Evolutionary conservation across 2,888 invertebrate species (phyloP).

Genomic region (Teleogryllus oceanicus): DNA sequence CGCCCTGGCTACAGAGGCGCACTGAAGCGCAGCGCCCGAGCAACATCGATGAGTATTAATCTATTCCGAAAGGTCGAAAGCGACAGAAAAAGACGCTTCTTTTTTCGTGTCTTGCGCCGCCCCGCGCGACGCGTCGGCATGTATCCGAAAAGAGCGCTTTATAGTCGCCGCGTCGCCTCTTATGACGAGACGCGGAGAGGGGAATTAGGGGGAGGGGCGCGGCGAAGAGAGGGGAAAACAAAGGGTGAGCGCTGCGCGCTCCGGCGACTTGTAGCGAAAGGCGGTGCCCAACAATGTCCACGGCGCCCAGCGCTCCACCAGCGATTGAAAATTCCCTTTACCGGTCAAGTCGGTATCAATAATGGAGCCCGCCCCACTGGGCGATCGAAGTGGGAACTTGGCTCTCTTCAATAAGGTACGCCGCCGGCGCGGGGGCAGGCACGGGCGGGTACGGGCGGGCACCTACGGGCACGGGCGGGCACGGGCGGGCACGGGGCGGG

Average conservation of each 20-base stretch:
- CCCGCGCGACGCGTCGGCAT: background rate
- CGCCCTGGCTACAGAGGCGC: background rate
- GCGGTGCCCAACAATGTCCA: background rate
- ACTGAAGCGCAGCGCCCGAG: background rate
- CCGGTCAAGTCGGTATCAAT: constrained; percentile 11
- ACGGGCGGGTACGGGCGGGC: background rate
- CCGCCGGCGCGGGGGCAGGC: background rate
- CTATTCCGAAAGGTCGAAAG: background rate
- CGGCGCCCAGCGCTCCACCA: background rate
- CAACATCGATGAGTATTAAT: background rate
- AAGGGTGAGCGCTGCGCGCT: background rate
- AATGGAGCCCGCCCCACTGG: background rate
- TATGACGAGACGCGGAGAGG: background rate
- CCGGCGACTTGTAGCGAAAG: background rate
- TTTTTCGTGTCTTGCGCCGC: background rate
- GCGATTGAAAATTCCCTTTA: constrained; percentile 18
- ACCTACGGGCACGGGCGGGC: too few species aligned
- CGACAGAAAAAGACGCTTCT: background rate
- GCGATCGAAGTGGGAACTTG: background rate
- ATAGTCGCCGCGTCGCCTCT: background rate
- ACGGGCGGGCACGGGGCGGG: too few species aligned
- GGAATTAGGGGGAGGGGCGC: background rate
- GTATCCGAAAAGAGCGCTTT: background rate
- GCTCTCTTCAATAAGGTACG: background rate
- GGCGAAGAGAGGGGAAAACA: background rate